Base-by-base conservation (phyloP, 1,140 invertebrate species). In the Leguminivora glycinivorella region DNA sequence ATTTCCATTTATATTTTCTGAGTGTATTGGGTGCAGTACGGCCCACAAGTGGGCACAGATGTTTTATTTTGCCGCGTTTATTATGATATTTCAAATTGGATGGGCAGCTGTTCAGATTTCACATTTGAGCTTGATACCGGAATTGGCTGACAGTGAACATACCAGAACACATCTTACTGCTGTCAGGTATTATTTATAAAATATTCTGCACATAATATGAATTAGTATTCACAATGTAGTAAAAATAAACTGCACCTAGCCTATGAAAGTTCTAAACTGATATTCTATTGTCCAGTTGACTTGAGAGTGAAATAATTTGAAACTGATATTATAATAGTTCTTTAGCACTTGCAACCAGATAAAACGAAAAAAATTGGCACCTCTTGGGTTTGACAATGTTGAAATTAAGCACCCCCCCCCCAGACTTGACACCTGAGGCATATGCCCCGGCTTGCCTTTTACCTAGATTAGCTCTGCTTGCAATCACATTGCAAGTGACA, bases 51-150 rank as follows among this genome's bases (percentile, higher is more conserved):
- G 94, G 93, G 94, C 95, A 0, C 95, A 97, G 88, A 93, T 99
- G 77, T 91, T 97, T 73, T 99, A 99, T 89, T 99, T 97, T 92
- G 93, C 94, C 34, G 94, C 96, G 43, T 99, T 99, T 91, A 96
- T 99, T 52, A 92, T 96, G 56, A 95, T 99, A 74, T 99, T 99
- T 92, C 98, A 99, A 94, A 97, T 99, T 90, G 98, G 98, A 22
- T 99, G 98, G 98, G 98, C 98, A 3, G 91, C 96, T 10, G 96
- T 97, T 1, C 98, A 99, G 93, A 98, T 99, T 78, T 97, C 97
- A 24, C 98, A 99, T 92, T 92, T 99, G 56, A 96, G 98, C 3
- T 87, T 96, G 19, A 95, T 97, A 75, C 94, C 95, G 12, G 95
- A 96, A 83, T 88, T 96, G 25, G 94, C 95, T 25, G 93, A 94